Conservation (phyloP, 2,888 invertebrate genomes). For the Phaonia tiefii region DNA sequence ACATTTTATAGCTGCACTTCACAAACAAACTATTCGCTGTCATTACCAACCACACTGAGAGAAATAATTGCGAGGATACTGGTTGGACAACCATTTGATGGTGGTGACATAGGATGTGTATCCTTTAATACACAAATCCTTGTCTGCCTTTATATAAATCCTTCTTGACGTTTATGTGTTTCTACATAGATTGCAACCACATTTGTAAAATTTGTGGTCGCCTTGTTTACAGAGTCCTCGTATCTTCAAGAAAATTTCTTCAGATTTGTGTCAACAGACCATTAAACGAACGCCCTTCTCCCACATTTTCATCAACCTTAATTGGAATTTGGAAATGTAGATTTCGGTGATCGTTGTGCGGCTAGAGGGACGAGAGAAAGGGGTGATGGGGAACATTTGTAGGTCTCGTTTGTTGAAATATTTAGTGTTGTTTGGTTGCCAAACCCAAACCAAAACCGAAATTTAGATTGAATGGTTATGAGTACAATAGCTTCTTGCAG, state of each 20-base stretch:
- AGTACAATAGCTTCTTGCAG: not conserved
- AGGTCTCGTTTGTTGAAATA: not conserved
- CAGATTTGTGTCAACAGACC: not conserved
- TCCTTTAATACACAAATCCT: no score
- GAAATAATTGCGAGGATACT: not conserved
- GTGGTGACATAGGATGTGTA: no score
- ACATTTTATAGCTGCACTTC: slow-evolving; percentile 20
- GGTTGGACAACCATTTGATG: no score
- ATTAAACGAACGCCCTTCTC: not conserved
- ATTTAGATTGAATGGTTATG: not conserved
- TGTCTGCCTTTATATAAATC: no score
- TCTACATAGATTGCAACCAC: slow-evolving; percentile 4
- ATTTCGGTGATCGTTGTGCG: no score
- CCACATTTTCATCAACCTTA: not conserved
- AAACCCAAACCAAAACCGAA: not conserved
- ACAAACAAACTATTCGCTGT: not conserved
- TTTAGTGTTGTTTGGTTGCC: not conserved
- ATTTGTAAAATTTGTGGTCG: slow-evolving; percentile 19
- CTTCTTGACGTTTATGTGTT: no score
- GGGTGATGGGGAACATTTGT: not conserved
- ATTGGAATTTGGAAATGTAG: no score
- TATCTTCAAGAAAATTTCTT: no score
- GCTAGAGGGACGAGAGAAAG: no score
- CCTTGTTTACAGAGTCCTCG: not conserved
- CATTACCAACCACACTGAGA: not conserved